Evolutionary conservation across 2,113 vertebrate genomes (phyloP).

Genomic region (Raja brachyura): DNA sequence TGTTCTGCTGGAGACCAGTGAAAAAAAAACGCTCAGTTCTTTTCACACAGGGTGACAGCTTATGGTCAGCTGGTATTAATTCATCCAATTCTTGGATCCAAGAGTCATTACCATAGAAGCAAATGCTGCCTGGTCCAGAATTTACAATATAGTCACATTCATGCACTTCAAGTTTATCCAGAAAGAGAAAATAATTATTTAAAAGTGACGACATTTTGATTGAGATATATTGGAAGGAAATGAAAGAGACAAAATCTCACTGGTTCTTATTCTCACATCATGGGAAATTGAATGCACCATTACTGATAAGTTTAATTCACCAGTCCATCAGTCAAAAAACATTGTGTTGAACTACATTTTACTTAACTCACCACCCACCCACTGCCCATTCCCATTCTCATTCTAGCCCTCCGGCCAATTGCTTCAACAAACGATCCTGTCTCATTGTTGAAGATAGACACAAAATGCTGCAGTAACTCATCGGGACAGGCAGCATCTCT

Average conservation of each 20-base stretch:
- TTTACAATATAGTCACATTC: background rate
- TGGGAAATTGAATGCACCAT: background rate
- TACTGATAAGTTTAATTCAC: background rate
- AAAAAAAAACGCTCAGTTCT: background rate
- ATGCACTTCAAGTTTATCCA: background rate
- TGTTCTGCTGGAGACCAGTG: background rate
- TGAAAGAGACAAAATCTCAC: background rate
- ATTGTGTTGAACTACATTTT: background rate
- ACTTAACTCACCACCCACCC: background rate
- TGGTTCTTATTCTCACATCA: background rate
- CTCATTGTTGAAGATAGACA: background rate
- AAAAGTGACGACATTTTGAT: background rate
- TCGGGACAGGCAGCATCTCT: no score
- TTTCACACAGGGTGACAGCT: background rate
- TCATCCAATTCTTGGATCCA: conserved; percentile 2
- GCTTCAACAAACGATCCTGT: background rate
- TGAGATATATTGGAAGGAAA: background rate
- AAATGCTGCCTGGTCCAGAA: background rate
- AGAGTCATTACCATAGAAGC: background rate
- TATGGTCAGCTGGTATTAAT: background rate
- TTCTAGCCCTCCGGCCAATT: background rate
- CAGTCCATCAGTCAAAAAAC: background rate
- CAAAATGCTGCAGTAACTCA: no score
- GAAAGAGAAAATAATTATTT: background rate
- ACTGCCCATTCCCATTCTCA: no score